A percentile compares a stretch with the other conserved stretches of the same genome.
Conservation (phyloP, 2,113 vertebrate genomes). For the Actinemys pallida region DNA sequence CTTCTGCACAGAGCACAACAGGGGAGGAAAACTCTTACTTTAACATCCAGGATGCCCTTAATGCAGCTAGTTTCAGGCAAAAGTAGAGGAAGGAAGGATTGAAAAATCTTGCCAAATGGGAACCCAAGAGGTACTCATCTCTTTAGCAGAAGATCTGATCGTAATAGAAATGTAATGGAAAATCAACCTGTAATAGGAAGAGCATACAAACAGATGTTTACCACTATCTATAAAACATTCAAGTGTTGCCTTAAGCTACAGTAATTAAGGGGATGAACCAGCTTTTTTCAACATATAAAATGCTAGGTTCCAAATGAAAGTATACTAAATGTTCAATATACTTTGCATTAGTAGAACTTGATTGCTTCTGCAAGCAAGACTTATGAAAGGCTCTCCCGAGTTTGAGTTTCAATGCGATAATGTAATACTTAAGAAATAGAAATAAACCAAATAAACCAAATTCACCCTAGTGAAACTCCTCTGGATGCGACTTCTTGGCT, state of each 20-base stretch:
- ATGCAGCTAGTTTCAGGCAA: conserved; percentile 19
- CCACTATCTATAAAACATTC: neutral
- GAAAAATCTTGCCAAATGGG: neutral
- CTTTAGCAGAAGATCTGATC: conserved; percentile 1
- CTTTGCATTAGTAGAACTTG: conserved; percentile 1
- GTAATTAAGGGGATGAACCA: conserved; percentile 10
- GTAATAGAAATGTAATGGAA: conserved; percentile 41
- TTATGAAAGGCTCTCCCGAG: conserved; percentile 10
- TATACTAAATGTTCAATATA: conserved; percentile 40
- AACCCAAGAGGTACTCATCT: neutral
- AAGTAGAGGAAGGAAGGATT: conserved; percentile 3
- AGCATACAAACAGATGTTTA: conserved; percentile 30
- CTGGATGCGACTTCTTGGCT: neutral
- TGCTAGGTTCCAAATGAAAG: conserved; percentile 27
- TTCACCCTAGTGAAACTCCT: neutral
- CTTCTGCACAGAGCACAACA: neutral
- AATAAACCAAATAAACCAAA: neutral
- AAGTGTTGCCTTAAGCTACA: conserved; percentile 20
- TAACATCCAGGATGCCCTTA: neutral
- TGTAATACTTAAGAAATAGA: conserved; percentile 20
- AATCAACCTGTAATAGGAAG: neutral
- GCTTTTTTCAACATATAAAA: conserved; percentile 5
- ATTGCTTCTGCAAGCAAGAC: neutral
- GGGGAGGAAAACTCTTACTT: neutral
- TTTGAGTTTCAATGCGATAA: conserved; percentile 31